phyloP scores from a whole-genome alignment of 2,113 vertebrate species.

The Platysternon megacephalum region DNA sequence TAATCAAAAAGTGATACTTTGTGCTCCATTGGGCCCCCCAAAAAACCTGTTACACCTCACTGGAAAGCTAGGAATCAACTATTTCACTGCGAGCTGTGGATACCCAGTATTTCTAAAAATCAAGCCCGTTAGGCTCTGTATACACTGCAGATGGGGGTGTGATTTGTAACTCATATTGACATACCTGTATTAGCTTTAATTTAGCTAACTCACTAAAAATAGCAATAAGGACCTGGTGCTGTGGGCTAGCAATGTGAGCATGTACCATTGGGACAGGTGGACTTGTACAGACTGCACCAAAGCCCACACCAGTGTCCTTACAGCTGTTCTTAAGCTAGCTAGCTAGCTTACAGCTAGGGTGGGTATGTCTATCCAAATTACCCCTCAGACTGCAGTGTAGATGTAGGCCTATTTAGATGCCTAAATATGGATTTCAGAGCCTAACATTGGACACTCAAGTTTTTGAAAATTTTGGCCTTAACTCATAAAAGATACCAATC shows the following conservation, averaged over 20 bases:
- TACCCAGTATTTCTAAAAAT: neutral
- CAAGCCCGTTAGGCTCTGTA: neutral
- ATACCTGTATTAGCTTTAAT: neutral
- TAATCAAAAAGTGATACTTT: neutral
- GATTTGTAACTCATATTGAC: neutral
- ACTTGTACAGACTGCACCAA: neutral
- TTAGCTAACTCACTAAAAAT: neutral
- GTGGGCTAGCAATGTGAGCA: neutral
- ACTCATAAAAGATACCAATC: neutral
- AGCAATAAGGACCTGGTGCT: too few relatives aligned
- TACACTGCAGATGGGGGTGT: neutral
- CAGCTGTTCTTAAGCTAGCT: neutral
- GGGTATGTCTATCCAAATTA: neutral
- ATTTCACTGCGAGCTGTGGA: neutral
- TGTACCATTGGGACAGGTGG: neutral
- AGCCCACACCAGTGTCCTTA: too few relatives aligned
- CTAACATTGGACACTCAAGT: neutral
- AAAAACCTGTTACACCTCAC: rapidly evolving
- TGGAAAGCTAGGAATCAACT: neutral
- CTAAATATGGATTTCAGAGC: neutral
- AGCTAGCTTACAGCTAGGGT: neutral
- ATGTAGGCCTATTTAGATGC: neutral
- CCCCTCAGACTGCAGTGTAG: neutral
- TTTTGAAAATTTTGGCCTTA: neutral
- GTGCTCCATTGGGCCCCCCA: neutral